Base-by-base conservation (phyloP, 1,140 invertebrate genomes). In the Zaprionus tsacasi region DNA sequence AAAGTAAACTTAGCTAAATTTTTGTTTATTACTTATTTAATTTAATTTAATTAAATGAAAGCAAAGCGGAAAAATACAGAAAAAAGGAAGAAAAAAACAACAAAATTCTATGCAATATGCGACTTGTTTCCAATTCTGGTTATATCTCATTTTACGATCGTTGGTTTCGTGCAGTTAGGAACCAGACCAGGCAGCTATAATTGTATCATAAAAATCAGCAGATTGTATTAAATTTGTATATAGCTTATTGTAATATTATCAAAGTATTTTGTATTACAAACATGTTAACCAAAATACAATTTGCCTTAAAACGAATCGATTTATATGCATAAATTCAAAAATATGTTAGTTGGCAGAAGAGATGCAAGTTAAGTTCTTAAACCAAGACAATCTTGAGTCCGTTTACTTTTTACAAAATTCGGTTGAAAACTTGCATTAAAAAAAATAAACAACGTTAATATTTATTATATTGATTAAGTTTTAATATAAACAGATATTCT, bases 21-120 rank as follows among this genome's bases (percentile, higher is more conserved):
- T 89, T 79, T 82, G 79, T 63, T 79, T 79, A 78, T 86, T 89
- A 88, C 76, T 54, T 87, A 90, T 79, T 73, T 85, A 80, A 87
- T 82, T 80, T 82, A 87, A 87, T 71, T 70, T 82, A 87, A 78
- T 75, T 70, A 64, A 88, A 88, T 68, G 80, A 88, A 79, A 85
- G 67, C 78, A 58, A 64, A 74, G 55, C 61, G 67, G 55, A 79
- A 88, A 71, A 85, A 85, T 85, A 85, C 82, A 86, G 80, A 45
- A 45, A n/a, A 15, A 15, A n/a, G n/a, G n/a, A n/a, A n/a, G n/a
- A 45, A 15, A 13, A 21, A 48, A 48, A 48, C 8, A 48, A 85
- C 30, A 60, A 64, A 81, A 68, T 75, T 70, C 63, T 59, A 60
- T 74, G 61, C 68, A 72, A 78, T 74, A 63, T 68, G 8, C 73